Evolutionary conservation across 2,797 vertebrate species (phyloP).

Genomic region (Pseudochirops corinnae): DNA sequence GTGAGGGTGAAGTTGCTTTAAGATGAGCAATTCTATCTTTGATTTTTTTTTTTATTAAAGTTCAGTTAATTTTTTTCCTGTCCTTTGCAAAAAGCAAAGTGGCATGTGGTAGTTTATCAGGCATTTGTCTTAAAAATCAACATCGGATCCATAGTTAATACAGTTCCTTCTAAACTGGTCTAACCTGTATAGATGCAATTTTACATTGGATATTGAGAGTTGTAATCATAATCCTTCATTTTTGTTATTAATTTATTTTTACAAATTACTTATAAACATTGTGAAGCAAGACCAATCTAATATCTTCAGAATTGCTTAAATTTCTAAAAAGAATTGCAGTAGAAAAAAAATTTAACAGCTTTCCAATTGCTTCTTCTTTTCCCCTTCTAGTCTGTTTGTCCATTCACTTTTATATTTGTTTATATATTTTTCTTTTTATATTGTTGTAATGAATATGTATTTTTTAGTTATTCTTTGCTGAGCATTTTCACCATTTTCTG

Average conservation of each 20-base stretch:
- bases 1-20: not conserved
- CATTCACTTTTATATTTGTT: not conserved
- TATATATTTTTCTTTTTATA: not conserved
- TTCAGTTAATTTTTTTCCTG: not conserved
- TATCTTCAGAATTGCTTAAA: not conserved
- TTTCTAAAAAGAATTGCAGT: not conserved
- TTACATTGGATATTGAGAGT: not conserved
- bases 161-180: not conserved
- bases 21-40: not conserved
- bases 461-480: not conserved
- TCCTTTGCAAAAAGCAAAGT: not conserved
- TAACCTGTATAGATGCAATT: not conserved
- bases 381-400: not conserved
- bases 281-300: not conserved
- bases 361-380: not conserved
- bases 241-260: not conserved
- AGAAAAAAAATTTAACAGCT: not conserved
- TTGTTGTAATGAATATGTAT: not conserved
- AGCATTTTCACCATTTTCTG: not conserved
- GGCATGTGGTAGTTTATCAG: not conserved
- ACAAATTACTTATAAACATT: not conserved
- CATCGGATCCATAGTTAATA: not conserved
- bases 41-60: not conserved
- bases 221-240: not conserved
- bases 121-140: not conserved